phyloP scores from a whole-genome alignment of 2,113 vertebrate species.

The Peromyscus californicus region DNA sequence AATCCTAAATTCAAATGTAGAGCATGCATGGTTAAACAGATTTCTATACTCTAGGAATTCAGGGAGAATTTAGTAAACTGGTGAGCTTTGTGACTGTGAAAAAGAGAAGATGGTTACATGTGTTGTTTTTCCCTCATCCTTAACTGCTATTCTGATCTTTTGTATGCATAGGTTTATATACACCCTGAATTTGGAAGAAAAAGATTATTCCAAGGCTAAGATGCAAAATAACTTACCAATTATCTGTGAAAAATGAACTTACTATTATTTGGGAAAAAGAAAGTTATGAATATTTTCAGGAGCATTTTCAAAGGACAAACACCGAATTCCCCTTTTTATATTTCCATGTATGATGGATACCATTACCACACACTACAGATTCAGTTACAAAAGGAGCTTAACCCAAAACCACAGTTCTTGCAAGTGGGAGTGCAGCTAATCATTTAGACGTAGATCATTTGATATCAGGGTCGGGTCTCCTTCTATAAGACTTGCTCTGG shows the following conservation, averaged over 20 bases:
- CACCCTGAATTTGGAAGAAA: background rate
- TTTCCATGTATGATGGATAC: background rate
- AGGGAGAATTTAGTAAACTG: background rate
- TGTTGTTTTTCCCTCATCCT: background rate
- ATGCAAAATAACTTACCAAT: background rate
- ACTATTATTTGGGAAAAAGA: background rate
- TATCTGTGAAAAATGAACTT: background rate
- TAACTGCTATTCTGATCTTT: background rate
- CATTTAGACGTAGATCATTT: background rate
- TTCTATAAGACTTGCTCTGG: background rate
- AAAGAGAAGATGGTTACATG: background rate
- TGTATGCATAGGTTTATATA: background rate
- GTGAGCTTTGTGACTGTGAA: background rate
- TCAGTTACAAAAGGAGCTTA: background rate
- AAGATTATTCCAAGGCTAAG: constrained; percentile 3
- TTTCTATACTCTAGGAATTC: background rate
- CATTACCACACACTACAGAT: background rate
- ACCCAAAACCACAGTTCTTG: background rate
- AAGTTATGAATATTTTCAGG: background rate
- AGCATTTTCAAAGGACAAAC: background rate
- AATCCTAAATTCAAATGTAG: background rate
- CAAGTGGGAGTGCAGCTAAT: background rate
- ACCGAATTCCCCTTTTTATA: background rate
- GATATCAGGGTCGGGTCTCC: background rate
- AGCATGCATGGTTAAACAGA: background rate